Evolutionary conservation across 2,888 invertebrate genomes (phyloP).

Genomic region (Stomorhina lunata): DNA sequence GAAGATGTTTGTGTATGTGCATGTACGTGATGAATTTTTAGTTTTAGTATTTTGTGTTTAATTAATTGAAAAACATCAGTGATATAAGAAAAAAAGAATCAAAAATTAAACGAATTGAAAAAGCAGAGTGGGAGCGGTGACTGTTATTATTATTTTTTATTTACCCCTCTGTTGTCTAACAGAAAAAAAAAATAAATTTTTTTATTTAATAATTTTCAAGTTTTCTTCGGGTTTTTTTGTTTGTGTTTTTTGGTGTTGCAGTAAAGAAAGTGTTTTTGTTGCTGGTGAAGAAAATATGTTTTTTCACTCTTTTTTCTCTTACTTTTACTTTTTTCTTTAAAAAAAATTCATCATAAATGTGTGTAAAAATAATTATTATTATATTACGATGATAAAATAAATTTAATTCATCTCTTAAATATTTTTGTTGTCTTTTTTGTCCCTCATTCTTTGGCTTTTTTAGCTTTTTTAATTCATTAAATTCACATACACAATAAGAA

Average conservation of each 20-base stretch:
- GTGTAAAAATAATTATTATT: neutral
- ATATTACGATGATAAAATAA: neutral
- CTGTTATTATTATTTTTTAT: conserved; percentile 21
- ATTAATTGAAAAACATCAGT: conserved; percentile 60
- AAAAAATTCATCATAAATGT: too few species aligned
- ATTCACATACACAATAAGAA: neutral
- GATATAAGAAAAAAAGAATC: conserved; percentile 49
- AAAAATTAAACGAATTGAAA: conserved; percentile 40
- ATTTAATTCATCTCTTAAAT: neutral
- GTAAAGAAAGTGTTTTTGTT: too few species aligned
- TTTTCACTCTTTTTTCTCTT: neutral
- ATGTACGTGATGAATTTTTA: conserved; percentile 20
- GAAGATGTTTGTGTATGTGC: conserved; percentile 7
- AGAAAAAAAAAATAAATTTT: neutral
- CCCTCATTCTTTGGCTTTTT: neutral
- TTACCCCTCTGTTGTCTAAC: neutral
- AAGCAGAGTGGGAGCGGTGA: conserved; percentile 47
- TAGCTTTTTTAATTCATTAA: neutral
- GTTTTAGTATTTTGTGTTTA: conserved; percentile 28
- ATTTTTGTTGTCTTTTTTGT: too few species aligned
- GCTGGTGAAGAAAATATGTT: conserved; percentile 9
- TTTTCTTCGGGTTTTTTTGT: conserved; percentile 4
- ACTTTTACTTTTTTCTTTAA: neutral
- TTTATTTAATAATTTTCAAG: conserved; percentile 17
- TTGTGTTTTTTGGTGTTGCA: neutral